These are phyloP conservation scores for Caenorhabditis remanei DNA, from an alignment of 1,140 invertebrate species.

Conservation along the genomic window DNA sequence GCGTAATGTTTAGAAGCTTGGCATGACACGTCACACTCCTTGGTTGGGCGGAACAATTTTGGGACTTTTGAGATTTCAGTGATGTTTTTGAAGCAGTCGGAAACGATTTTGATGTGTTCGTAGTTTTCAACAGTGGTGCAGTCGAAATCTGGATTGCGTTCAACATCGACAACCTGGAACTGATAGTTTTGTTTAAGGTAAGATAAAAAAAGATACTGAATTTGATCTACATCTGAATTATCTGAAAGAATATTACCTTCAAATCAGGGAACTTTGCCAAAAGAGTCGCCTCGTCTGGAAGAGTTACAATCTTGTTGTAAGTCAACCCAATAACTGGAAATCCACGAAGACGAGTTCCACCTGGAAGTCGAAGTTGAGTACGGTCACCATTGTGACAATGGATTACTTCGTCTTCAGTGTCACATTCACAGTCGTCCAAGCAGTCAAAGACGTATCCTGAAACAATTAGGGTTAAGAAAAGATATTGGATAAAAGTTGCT, in stretches of 20 bases:
- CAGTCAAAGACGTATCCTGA: constrained; percentile 61
- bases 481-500: not conserved
- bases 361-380: constrained; percentile 59
- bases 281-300: constrained; percentile 64
- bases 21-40: constrained; percentile 61
- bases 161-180: constrained; percentile 64
- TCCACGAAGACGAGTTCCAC: constrained; percentile 59
- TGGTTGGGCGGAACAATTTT: constrained; percentile 44
- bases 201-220: not conserved
- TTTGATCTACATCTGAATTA: too few relatives aligned
- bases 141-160: constrained; percentile 65
- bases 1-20: constrained; percentile 63
- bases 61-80: constrained; percentile 60
- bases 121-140: constrained; percentile 60
- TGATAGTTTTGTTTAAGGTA: not conserved
- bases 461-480: not conserved
- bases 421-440: constrained; percentile 65
- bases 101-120: constrained; percentile 62
- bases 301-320: constrained; percentile 63
- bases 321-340: constrained; percentile 65
- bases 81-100: constrained; percentile 65
- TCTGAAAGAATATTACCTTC: constrained; percentile 15
- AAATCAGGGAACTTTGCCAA: constrained; percentile 67
- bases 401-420: constrained; percentile 65
- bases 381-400: constrained; percentile 67